These are phyloP conservation scores for Subacronicta megacephala DNA, from an alignment of 2,888 invertebrate genomes.

Conservation along the genomic window DNA sequence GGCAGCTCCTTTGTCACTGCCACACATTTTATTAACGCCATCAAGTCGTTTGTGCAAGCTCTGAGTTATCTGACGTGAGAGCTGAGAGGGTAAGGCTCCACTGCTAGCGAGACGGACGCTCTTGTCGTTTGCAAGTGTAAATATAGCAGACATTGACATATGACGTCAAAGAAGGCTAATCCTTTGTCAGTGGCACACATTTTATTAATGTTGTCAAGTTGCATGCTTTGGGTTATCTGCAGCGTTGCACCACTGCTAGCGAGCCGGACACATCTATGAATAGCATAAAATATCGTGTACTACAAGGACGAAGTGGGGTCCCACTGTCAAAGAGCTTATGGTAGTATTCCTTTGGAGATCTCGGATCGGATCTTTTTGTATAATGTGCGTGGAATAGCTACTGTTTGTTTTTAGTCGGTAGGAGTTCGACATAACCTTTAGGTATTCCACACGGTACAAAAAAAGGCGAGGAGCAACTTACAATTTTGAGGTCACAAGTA, in stretches of 20 bases:
- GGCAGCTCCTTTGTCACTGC: slow-evolving; percentile 60
- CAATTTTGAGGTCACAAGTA: too few relatives aligned
- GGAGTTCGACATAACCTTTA: too few relatives aligned
- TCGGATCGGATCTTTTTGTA: too few relatives aligned
- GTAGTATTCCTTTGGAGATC: too few relatives aligned
- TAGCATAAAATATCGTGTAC: too few relatives aligned
- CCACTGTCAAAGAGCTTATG: too few relatives aligned
- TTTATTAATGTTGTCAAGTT: slow-evolving; percentile 8
- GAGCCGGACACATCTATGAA: too few relatives aligned
- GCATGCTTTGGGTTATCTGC: slow-evolving; percentile 4
- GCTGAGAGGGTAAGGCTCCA: slow-evolving; percentile 32
- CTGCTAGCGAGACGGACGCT: slow-evolving; percentile 35
- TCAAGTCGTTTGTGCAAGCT: slow-evolving; percentile 65
- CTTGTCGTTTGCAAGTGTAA: not conserved
- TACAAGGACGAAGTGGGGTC: too few relatives aligned
- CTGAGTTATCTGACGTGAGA: slow-evolving; percentile 67
- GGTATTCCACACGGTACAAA: too few relatives aligned
- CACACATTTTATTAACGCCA: slow-evolving; percentile 71
- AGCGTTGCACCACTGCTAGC: not conserved
- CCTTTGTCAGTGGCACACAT: not conserved
- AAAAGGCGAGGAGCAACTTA: too few relatives aligned
- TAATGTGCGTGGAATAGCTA: too few relatives aligned
- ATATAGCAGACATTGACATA: not conserved
- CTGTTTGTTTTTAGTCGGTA: too few relatives aligned
- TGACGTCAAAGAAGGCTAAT: not conserved